Evolutionary conservation across 2,113 vertebrate genomes (phyloP).

Genomic region (Zosterops borbonicus): DNA sequence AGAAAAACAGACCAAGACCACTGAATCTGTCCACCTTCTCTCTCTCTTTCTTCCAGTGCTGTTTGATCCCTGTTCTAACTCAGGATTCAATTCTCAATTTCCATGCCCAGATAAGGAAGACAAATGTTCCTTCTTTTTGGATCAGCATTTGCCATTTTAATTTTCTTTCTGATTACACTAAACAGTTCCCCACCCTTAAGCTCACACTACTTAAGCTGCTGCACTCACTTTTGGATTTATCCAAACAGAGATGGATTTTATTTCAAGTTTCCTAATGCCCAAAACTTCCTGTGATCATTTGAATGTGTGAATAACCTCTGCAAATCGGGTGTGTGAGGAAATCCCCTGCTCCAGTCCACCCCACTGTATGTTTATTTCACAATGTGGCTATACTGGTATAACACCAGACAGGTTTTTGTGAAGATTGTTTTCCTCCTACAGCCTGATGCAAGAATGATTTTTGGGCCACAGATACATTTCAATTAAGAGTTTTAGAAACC

Average conservation of each 20-base stretch:
- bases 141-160: background rate
- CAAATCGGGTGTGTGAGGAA: background rate
- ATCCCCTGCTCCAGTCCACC: background rate
- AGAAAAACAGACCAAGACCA: background rate
- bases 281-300: background rate
- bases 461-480: background rate
- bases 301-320: accelerated
- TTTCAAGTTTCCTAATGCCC: background rate
- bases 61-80: background rate
- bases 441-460: background rate
- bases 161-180: background rate
- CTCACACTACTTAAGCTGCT: background rate
- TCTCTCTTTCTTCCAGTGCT: background rate
- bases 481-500: background rate
- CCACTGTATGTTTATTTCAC: background rate
- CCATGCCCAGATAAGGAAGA: background rate
- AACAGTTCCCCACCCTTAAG: background rate
- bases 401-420: background rate
- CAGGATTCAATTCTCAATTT: background rate
- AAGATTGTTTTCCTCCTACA: background rate
- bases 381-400: background rate
- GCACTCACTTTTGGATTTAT: background rate
- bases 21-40: background rate
- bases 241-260: background rate
- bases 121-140: background rate